These are phyloP conservation scores for Polietes domitor DNA, from an alignment of 2,888 invertebrate genomes.

Conservation along the genomic window DNA sequence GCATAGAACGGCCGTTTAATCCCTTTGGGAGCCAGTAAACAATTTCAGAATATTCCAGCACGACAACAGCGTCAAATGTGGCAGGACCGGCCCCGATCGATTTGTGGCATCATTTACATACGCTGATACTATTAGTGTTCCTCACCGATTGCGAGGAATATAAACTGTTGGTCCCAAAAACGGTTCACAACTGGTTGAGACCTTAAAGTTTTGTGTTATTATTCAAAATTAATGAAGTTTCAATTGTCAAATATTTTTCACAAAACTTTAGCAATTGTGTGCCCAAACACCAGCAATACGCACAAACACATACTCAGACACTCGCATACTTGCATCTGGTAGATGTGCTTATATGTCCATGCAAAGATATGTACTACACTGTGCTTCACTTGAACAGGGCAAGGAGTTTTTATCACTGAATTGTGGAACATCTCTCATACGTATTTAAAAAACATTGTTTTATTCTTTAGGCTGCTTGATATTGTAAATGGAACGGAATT, in stretches of 20 bases:
- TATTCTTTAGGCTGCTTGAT: too few relatives aligned
- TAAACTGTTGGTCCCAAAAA: background rate
- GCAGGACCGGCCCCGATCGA: background rate
- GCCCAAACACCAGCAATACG: constrained; percentile 31
- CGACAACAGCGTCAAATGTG: background rate
- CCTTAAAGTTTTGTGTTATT: constrained; percentile 35
- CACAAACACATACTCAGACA: background rate
- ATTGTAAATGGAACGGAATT: too few relatives aligned
- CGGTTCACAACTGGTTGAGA: constrained; percentile 32
- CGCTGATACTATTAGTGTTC: background rate
- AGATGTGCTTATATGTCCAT: background rate
- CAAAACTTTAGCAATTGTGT: constrained; percentile 22
- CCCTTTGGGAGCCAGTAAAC: constrained; percentile 31
- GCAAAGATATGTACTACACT: background rate
- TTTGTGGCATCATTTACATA: constrained; percentile 8
- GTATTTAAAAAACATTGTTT: too few relatives aligned
- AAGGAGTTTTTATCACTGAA: too few relatives aligned
- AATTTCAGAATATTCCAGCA: constrained; percentile 28
- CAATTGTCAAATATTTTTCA: constrained; percentile 49
- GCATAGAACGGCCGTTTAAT: constrained; percentile 46
- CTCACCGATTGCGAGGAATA: background rate
- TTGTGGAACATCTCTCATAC: too few relatives aligned
- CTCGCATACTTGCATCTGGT: background rate
- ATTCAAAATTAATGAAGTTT: constrained; percentile 50
- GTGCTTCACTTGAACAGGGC: background rate